Evolutionary conservation across 2,888 invertebrate species (phyloP).

Genomic region (Drosophila lacicola): DNA sequence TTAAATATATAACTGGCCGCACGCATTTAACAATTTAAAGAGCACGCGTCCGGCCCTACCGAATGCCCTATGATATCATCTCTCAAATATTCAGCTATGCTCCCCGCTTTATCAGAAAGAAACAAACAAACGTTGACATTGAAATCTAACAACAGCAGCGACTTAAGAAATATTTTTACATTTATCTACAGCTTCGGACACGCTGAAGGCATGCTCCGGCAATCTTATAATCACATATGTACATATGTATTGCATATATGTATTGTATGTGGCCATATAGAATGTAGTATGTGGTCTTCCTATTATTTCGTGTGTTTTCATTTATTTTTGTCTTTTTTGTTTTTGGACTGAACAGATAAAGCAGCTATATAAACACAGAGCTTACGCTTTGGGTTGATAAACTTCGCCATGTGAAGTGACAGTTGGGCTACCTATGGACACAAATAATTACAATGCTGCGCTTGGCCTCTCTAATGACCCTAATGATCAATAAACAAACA

Average conservation of each 20-base stretch:
- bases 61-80: conserved; percentile 72
- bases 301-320: conserved; percentile 17
- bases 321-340: conserved; percentile 11
- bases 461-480: conserved; percentile 62
- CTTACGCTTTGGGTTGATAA: conserved; percentile 65
- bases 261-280: conserved; percentile 4
- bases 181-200: conserved; percentile 61
- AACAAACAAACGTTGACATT: conserved; percentile 53
- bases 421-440: conserved; percentile 49
- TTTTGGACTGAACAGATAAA: conserved; percentile 57
- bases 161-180: conserved; percentile 54
- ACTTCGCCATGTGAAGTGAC: conserved; percentile 69
- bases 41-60: conserved; percentile 22
- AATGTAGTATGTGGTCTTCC: conserved; percentile 18
- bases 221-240: conserved; percentile 2
- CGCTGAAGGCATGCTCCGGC: conserved; percentile 41
- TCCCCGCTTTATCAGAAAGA: conserved; percentile 56
- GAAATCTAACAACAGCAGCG: conserved; percentile 33
- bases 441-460: conserved; percentile 58
- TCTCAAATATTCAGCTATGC: conserved; percentile 54
- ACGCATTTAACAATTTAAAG: conserved; percentile 52
- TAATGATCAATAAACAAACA: conserved; percentile 72
- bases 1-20: conserved; percentile 32
- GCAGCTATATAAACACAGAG: conserved; percentile 58
- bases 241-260: background rate